Conservation (phyloP, 2,797 vertebrate genomes). For the Phrynocephalus forsythii region DNA sequence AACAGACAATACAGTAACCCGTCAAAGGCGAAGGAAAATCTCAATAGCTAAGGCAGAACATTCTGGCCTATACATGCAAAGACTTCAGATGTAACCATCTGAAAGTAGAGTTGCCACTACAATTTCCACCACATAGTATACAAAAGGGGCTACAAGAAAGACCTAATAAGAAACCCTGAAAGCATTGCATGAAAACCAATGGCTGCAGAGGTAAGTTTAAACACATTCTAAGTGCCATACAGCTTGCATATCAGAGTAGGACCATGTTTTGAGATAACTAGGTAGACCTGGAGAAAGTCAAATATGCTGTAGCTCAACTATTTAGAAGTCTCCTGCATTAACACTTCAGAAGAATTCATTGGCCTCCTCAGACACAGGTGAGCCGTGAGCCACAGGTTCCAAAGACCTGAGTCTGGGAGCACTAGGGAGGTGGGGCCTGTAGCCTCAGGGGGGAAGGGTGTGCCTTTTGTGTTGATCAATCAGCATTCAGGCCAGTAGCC, state of each 20-base stretch:
- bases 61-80: background rate
- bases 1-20: background rate
- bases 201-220: background rate
- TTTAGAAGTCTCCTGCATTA: constrained; percentile 6
- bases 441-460: constrained; percentile 24
- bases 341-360: constrained; percentile 51
- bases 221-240: rapidly evolving
- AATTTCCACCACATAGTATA: background rate
- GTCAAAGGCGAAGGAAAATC: background rate
- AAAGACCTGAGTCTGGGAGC: constrained; percentile 31
- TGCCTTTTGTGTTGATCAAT: background rate
- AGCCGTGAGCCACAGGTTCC: constrained; percentile 28
- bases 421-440: constrained; percentile 25
- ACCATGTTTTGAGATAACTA: background rate
- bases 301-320: constrained; percentile 13
- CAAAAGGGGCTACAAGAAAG: rapidly evolving
- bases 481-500: background rate
- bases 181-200: rapidly evolving
- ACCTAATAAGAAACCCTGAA: rapidly evolving
- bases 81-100: constrained; percentile 30
- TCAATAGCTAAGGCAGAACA: background rate
- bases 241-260: rapidly evolving
- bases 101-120: rapidly evolving
- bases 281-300: background rate
- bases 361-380: background rate